These are phyloP conservation scores for Apocrypta bakeri DNA, from an alignment of 1,140 invertebrate genomes.

Conservation along the genomic window DNA sequence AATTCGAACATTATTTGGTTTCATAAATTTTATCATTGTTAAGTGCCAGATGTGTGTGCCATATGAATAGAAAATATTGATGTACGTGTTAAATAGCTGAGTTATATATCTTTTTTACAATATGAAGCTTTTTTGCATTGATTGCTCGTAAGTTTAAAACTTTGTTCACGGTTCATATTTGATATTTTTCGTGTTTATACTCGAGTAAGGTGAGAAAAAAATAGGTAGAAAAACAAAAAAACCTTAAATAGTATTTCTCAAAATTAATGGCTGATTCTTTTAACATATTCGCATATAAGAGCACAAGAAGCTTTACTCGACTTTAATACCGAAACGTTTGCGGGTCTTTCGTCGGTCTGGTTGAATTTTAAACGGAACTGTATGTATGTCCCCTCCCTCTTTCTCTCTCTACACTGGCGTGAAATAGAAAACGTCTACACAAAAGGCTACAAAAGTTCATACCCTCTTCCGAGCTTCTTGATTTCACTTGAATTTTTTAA, in stretches of 20 bases:
- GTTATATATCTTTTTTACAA: too few species aligned
- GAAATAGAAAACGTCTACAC: neutral
- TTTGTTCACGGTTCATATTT: too few species aligned
- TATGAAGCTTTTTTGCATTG: too few species aligned
- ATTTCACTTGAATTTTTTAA: constrained; percentile 30
- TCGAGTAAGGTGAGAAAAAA: too few species aligned
- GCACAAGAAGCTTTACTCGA: neutral
- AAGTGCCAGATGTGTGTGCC: too few species aligned
- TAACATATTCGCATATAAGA: neutral
- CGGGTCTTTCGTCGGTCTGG: neutral
- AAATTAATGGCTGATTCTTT: constrained; percentile 1
- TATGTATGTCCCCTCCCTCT: too few species aligned
- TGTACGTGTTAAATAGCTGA: too few species aligned
- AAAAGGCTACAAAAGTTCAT: neutral
- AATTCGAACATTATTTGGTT: neutral
- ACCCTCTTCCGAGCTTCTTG: neutral
- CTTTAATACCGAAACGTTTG: neutral
- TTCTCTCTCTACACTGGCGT: neutral
- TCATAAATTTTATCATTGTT: neutral
- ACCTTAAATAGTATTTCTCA: neutral
- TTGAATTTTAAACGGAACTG: neutral
- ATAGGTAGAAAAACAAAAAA: too few species aligned
- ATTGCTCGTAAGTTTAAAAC: too few species aligned
- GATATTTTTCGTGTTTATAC: too few species aligned
- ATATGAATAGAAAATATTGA: neutral